These are phyloP conservation scores for Bathynomus jamesi DNA, from an alignment of 1,140 invertebrate genomes.

Conservation along the genomic window DNA sequence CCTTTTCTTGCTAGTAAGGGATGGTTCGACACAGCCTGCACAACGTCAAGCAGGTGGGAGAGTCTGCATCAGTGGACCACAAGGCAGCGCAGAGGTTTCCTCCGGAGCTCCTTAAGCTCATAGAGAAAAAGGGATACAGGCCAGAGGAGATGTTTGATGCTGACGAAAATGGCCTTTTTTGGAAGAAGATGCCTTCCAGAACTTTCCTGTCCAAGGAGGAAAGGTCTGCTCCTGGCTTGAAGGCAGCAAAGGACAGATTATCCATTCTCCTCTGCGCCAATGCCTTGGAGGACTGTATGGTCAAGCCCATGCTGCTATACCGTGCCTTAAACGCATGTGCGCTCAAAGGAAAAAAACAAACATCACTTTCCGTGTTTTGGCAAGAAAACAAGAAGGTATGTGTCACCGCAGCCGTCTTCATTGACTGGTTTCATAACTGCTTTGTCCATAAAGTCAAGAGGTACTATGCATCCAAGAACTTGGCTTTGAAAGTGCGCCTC, in stretches of 20 bases:
- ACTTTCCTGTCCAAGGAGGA: neutral
- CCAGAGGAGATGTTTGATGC: neutral
- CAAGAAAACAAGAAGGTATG: neutral
- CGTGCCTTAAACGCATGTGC: neutral
- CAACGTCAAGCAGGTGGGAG: no score
- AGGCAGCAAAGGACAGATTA: neutral
- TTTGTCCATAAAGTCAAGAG: no score
- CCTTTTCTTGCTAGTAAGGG: no score
- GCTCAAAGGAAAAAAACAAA: neutral
- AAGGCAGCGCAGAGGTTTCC: no score
- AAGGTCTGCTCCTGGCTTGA: neutral
- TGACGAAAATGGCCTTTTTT: neutral
- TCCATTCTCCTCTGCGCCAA: no score
- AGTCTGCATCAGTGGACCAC: no score
- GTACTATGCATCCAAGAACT: no score
- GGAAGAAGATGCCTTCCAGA: slow-evolving; percentile 3
- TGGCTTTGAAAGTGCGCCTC: no score
- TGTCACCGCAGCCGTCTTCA: no score
- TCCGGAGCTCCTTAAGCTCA: no score
- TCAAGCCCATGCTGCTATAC: neutral
- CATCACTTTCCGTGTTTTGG: neutral
- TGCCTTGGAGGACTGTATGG: neutral
- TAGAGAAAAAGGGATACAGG: neutral
- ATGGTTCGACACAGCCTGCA: no score
- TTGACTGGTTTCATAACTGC: no score